A percentile compares a stretch with the other conserved stretches of the same genome.
Conservation (phyloP, 2,888 invertebrate species). For the Idaea dimidiata region DNA sequence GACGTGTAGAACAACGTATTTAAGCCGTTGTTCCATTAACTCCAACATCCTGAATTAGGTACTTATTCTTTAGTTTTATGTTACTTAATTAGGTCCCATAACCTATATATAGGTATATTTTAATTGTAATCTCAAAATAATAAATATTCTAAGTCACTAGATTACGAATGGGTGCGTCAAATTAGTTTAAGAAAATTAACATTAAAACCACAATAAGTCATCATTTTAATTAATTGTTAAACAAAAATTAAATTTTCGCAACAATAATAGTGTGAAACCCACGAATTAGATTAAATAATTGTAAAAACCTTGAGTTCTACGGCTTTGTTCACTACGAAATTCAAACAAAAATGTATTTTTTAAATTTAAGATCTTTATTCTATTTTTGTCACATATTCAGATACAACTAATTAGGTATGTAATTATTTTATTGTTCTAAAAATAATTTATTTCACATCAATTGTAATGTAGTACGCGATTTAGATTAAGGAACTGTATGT, state of each 20-base stretch:
- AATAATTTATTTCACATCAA: too few species aligned
- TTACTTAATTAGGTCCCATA: too few species aligned
- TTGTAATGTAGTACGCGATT: too few species aligned
- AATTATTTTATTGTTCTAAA: too few species aligned
- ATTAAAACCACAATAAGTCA: slow-evolving; percentile 19
- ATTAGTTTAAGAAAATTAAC: slow-evolving; percentile 9
- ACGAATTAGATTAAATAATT: slow-evolving; percentile 33
- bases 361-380: too few species aligned
- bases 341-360: slow-evolving; percentile 21
- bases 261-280: slow-evolving; percentile 24
- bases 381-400: too few species aligned
- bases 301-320: slow-evolving; percentile 34
- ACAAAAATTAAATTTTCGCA: slow-evolving; percentile 32
- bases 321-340: slow-evolving; percentile 15
- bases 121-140: too few species aligned
- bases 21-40: neutral
- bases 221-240: neutral
- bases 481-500: too few species aligned
- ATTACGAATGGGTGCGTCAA: neutral
- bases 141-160: too few species aligned
- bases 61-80: too few species aligned
- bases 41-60: neutral
- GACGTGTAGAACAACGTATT: neutral
- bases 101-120: neutral
- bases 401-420: too few species aligned